These are phyloP conservation scores for Limonius californicus DNA, from an alignment of 1,140 invertebrate species.

Conservation along the genomic window DNA sequence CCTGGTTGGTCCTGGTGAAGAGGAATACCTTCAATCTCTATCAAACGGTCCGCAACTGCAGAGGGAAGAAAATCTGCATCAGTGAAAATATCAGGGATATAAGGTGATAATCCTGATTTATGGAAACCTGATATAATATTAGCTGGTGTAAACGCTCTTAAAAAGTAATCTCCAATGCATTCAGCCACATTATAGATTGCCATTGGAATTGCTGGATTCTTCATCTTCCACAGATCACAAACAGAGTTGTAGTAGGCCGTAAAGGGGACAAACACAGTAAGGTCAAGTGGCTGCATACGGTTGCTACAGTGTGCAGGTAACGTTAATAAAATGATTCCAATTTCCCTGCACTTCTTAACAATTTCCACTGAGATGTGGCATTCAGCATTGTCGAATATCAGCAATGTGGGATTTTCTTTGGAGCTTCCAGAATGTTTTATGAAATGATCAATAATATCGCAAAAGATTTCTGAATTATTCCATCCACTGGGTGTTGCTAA, in stretches of 20 bases:
- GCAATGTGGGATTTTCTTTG: background rate
- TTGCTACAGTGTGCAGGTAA: no score
- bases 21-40: no score
- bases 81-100: no score
- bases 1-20: no score
- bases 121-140: constrained; percentile 9
- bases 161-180: background rate
- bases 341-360: no score
- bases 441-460: background rate
- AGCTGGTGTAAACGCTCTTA: background rate
- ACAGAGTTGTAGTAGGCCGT: constrained; percentile 39
- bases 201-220: constrained; percentile 6
- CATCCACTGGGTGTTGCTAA: constrained; percentile 22
- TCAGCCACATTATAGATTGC: constrained; percentile 14
- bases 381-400: constrained; percentile 42
- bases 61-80: no score
- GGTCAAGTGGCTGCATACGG: constrained; percentile 45
- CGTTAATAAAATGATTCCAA: background rate
- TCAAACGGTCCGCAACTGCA: no score
- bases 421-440: background rate
- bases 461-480: constrained; percentile 17
- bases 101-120: no score
- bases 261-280: constrained; percentile 42
- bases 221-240: constrained; percentile 37
- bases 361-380: no score